These are phyloP conservation scores for Paraescarpia echinospica DNA, from an alignment of 1,140 invertebrate species.

Conservation along the genomic window DNA sequence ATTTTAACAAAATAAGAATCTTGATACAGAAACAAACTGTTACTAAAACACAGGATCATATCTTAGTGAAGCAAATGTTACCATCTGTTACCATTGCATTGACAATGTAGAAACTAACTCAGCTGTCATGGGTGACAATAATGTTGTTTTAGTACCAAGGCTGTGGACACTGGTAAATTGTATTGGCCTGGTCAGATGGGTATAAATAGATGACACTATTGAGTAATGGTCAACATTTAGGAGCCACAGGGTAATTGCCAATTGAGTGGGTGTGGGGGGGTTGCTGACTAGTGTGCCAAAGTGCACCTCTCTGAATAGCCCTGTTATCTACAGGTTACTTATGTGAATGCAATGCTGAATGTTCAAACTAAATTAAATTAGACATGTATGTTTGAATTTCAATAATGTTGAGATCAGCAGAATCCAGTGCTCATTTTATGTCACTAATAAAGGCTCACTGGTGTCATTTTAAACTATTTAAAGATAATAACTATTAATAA, in stretches of 20 bases:
- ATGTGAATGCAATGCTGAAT: not conserved
- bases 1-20: not conserved
- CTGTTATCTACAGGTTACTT: not conserved
- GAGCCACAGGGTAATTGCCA: not conserved
- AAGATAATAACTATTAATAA: no score
- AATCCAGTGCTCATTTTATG: not conserved
- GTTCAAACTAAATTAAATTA: not conserved
- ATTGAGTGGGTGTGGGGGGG: not conserved
- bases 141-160: not conserved
- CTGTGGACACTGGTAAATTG: not conserved
- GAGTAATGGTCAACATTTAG: not conserved
- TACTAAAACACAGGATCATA: not conserved
- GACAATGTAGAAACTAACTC: not conserved
- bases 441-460: not conserved
- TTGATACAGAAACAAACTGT: not conserved
- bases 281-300: not conserved
- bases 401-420: not conserved
- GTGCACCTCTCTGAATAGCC: not conserved
- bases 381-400: not conserved
- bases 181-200: not conserved
- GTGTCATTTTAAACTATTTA: no score
- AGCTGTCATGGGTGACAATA: not conserved
- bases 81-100: not conserved
- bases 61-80: not conserved
- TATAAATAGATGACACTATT: not conserved